Evolutionary conservation across 2,888 invertebrate genomes (phyloP).

Genomic region (Tenthredo notha): DNA sequence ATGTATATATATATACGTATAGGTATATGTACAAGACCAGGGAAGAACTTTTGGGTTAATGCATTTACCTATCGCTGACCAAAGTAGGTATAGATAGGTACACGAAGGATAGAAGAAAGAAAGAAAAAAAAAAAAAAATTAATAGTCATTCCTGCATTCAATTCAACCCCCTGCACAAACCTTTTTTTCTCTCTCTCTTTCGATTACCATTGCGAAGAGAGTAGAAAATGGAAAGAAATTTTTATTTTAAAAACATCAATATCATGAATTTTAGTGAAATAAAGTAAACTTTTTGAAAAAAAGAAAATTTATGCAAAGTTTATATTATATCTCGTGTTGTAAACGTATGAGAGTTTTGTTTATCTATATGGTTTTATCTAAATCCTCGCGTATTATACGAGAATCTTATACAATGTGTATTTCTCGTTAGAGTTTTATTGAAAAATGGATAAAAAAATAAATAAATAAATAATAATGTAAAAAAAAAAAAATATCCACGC

Average conservation of each 20-base stretch:
- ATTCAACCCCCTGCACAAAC: not conserved
- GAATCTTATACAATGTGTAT: not conserved
- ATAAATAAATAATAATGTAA: not conserved
- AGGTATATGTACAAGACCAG: not conserved
- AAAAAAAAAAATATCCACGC: not conserved
- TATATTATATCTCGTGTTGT: not conserved
- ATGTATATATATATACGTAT: not conserved
- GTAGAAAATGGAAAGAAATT: not conserved
- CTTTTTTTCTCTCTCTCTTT: too few relatives aligned
- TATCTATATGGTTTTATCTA: not conserved
- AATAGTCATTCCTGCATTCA: slow-evolving; percentile 63
- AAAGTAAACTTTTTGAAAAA: not conserved
- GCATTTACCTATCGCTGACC: slow-evolving; percentile 41
- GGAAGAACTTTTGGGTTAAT: slow-evolving; percentile 42
- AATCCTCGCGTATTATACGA: not conserved
- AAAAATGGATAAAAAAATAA: not conserved
- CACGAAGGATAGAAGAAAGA: not conserved
- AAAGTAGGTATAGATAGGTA: not conserved
- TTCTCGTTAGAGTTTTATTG: not conserved
- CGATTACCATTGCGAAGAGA: not conserved
- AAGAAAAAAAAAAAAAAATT: slow-evolving; percentile 62
- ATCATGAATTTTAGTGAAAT: not conserved
- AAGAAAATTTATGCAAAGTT: not conserved
- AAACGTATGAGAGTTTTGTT: not conserved
- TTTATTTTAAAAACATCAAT: not conserved